Evolutionary conservation across 2,888 invertebrate genomes (phyloP), one percentile per base, ranked within the genome.

Genomic region (Drosophila parthenogenetica): DNA sequence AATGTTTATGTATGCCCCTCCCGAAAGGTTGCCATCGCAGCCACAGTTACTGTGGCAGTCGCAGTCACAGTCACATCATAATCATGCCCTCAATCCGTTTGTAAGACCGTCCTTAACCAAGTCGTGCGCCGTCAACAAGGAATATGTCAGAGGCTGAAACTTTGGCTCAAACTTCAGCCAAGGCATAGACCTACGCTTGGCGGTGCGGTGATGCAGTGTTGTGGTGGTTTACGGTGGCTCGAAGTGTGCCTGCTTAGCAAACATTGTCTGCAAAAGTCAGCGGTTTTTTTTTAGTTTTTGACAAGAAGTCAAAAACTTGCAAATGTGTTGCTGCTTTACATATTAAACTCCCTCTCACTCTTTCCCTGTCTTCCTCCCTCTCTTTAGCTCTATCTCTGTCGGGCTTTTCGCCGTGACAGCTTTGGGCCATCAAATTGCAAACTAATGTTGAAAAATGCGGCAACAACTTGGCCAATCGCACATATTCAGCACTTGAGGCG

Each of bases 231-330:
- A 65, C 69, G 66, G 77, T 78, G 79, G 79, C 79, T 83, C 81
- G 77, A 86, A 86, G 88, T 86, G 85, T 86, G 85, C 88, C 85
- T 81, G 83, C 68, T 86, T 86, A 86, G 86, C 81, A 86, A 86
- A 86, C 75, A 86, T 81, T 71, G 75, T 73, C 67, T 42, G 65
- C 50, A 68, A 67, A 64, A 62, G 63, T 73, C 57, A 69, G 71
- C 29, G 29, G 8, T 8, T 29, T 35, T 35, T 48, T 29, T 48
- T 14, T 46, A 22, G n/a, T 46, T 70, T 79, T 81, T 71, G 87
- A 88, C 85, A 76, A 88, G 79, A 81, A 88, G 72, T 88, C 73
- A 77, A 86, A 84, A 87, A 74, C 69, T 73, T 78, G 78, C 72
- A 77, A 87, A 88, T 77, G 73, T 83, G 77, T 83, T 42, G 71